These are phyloP conservation scores for Oxystoma pomonae DNA, from an alignment of 2,888 invertebrate genomes.

Conservation along the genomic window DNA sequence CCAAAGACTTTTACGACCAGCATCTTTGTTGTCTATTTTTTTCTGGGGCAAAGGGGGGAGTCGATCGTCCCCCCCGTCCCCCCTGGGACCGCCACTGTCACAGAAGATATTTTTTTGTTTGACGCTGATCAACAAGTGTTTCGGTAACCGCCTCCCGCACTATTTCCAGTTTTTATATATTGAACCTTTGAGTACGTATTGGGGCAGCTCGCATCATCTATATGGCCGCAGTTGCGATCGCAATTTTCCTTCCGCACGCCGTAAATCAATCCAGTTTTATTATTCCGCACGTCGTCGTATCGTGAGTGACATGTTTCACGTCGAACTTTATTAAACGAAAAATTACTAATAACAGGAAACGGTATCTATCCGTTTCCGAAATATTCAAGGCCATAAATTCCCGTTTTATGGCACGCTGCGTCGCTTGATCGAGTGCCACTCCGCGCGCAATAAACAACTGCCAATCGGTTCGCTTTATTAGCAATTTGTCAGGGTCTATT, in stretches of 20 bases:
- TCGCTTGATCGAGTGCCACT: background rate
- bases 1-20: too few relatives aligned
- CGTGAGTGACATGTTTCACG: constrained; percentile 38
- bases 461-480: background rate
- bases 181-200: too few relatives aligned
- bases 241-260: constrained; percentile 33
- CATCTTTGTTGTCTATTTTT: too few relatives aligned
- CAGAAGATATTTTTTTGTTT: too few relatives aligned
- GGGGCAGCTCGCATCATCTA: constrained; percentile 27
- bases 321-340: constrained; percentile 25
- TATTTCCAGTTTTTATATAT: too few relatives aligned
- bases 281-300: constrained; percentile 35
- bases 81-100: too few relatives aligned
- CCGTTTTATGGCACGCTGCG: background rate
- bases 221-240: constrained; percentile 36
- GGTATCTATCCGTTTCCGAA: background rate
- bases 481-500: background rate
- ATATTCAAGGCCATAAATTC: background rate
- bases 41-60: too few relatives aligned
- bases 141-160: too few relatives aligned
- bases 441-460: background rate
- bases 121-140: too few relatives aligned
- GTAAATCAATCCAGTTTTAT: constrained; percentile 44
- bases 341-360: constrained; percentile 17
- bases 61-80: too few relatives aligned